Conservation (phyloP, 1,140 invertebrate genomes). For the Pristionchus pacificus region DNA sequence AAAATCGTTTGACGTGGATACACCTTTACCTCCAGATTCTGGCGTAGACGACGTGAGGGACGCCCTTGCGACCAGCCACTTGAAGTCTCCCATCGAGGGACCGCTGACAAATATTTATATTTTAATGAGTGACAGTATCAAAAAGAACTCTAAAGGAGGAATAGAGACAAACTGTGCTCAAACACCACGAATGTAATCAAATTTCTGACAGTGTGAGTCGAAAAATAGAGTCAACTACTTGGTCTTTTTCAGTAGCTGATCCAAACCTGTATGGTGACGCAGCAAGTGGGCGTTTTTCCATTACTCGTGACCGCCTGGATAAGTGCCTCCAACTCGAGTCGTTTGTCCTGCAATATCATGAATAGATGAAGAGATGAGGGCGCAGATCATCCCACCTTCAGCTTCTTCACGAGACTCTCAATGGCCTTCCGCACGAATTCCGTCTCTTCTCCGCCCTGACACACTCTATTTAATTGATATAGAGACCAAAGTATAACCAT, state of each 20-base stretch:
- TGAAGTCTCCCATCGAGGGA: conserved; percentile 94
- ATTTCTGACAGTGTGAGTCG: too few species aligned
- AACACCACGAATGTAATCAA: too few species aligned
- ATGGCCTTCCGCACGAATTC: conserved; percentile 43
- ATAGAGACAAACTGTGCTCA: too few species aligned
- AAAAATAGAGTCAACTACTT: too few species aligned
- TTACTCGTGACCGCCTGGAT: conserved; percentile 98
- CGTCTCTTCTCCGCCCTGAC: conserved; percentile 36
- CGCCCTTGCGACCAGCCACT: conserved; percentile 94
- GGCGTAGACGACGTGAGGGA: conserved; percentile 98
- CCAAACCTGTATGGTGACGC: conserved; percentile 81
- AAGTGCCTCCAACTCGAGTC: conserved; percentile 91
- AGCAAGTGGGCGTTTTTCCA: conserved; percentile 94
- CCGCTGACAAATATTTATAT: too few species aligned
- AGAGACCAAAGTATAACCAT: too few species aligned
- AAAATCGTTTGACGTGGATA: too few species aligned
- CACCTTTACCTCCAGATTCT: conserved; percentile 85
- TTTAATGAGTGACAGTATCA: too few species aligned
- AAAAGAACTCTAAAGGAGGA: too few species aligned
- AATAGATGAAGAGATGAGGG: not conserved
- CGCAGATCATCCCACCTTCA: conserved; percentile 22
- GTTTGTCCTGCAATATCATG: conserved; percentile 67
- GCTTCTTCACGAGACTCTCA: conserved; percentile 42
- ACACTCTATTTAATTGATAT: too few species aligned
- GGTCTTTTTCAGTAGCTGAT: too few species aligned